phyloP scores from a whole-genome alignment of 2,113 vertebrate genomes.

The Lanius ludovicianus region DNA sequence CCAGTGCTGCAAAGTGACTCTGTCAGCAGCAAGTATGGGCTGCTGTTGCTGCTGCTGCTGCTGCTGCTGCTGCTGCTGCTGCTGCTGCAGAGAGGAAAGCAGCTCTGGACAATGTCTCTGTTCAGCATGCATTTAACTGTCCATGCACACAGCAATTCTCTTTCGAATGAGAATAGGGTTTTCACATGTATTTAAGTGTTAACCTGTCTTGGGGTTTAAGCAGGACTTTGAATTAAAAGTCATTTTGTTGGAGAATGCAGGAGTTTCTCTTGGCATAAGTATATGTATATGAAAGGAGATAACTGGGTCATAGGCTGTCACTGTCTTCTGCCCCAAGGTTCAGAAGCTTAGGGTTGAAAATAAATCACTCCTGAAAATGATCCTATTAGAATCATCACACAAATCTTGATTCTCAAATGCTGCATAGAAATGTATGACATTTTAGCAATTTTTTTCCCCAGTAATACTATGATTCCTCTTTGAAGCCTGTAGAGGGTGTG shows the following conservation, averaged over 20 bases:
- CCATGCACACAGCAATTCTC: background rate
- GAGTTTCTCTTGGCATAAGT: background rate
- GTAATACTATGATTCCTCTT: background rate
- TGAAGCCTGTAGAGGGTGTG: slow-evolving; percentile 57
- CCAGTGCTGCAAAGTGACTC: background rate
- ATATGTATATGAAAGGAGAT: background rate
- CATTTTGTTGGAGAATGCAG: background rate
- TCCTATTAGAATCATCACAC: background rate
- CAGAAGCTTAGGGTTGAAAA: background rate
- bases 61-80: background rate
- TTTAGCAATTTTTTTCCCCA: background rate
- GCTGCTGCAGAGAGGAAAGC: background rate
- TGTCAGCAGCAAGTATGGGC: background rate
- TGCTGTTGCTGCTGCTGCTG: background rate
- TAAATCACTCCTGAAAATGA: background rate
- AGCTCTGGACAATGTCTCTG: background rate
- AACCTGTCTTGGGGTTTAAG: background rate
- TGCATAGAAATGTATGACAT: background rate
- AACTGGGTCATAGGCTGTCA: background rate
- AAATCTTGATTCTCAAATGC: background rate
- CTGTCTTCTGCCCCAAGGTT: background rate
- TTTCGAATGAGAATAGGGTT: background rate
- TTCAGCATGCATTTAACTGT: background rate
- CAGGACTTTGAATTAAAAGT: background rate
- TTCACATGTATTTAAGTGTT: background rate